Conservation (phyloP, 2,113 vertebrate genomes). For the Pelmatolapia mariae region DNA sequence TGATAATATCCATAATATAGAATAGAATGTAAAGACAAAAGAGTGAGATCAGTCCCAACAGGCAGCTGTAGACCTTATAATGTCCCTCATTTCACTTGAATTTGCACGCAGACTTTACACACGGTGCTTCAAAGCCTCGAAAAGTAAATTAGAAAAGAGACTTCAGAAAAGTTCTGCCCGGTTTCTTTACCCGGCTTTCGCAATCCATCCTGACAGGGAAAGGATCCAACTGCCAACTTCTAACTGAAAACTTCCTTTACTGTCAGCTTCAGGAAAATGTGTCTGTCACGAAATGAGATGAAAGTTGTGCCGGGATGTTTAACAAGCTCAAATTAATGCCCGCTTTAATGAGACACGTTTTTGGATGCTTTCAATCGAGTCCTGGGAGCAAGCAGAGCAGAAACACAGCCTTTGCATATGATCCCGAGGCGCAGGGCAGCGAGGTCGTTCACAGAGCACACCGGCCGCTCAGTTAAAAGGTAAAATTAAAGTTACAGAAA, state of each 20-base stretch:
- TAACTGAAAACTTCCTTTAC: slow-evolving; percentile 19
- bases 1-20: background rate
- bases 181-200: background rate
- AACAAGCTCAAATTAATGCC: slow-evolving; percentile 41
- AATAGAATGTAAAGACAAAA: background rate
- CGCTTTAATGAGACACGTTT: background rate
- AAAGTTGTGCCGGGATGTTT: slow-evolving; percentile 9
- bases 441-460: background rate
- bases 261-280: slow-evolving; percentile 24
- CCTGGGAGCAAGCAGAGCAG: background rate
- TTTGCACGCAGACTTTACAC: background rate
- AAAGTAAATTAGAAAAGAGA: slow-evolving; percentile 35
- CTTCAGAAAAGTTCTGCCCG: background rate
- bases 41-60: background rate
- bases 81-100: background rate
- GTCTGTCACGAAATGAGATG: slow-evolving; percentile 19
- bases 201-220: slow-evolving; percentile 3
- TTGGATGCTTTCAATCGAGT: slow-evolving; percentile 10
- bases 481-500: background rate
- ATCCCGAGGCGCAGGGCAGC: background rate
- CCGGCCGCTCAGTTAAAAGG: background rate
- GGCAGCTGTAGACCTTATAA: background rate
- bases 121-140: background rate
- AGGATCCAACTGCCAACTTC: background rate
- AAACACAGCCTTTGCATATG: background rate